Evolutionary conservation across 2,888 invertebrate genomes (phyloP).

Genomic region (Drosophila ezoana): DNA sequence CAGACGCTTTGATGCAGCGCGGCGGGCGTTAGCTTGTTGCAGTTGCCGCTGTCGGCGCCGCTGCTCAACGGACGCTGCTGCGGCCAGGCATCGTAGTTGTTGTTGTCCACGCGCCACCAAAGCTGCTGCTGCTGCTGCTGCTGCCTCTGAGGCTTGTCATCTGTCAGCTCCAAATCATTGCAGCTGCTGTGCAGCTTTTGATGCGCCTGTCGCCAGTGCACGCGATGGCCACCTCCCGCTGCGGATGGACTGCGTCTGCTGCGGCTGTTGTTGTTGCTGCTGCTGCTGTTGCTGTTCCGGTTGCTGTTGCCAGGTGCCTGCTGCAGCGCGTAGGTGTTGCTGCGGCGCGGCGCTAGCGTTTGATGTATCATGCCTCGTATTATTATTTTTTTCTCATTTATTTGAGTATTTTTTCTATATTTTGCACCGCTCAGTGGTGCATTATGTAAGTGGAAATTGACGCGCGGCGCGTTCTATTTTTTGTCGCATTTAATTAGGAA

Average conservation of each 20-base stretch:
- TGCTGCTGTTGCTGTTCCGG: slow-evolving; percentile 21
- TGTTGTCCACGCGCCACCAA: slow-evolving; percentile 33
- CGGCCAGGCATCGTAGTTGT: slow-evolving; percentile 33
- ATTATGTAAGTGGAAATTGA: slow-evolving; percentile 56
- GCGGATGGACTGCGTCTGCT: slow-evolving; percentile 23
- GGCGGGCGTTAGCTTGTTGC: slow-evolving; percentile 32
- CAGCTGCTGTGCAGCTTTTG: slow-evolving; percentile 77
- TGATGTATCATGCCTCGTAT: slow-evolving; percentile 66
- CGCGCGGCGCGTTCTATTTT: slow-evolving; percentile 44
- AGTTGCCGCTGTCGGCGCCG: slow-evolving; percentile 44
- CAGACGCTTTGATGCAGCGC: slow-evolving; percentile 68
- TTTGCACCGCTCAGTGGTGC: slow-evolving; percentile 49
- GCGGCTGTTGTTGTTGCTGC: slow-evolving; percentile 16
- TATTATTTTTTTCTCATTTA: slow-evolving; percentile 11
- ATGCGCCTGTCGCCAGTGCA: slow-evolving; percentile 53
- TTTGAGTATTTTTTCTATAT: background rate
- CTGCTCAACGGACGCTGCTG: slow-evolving; percentile 61
- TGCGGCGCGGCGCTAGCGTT: slow-evolving; percentile 69
- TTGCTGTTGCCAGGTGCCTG: slow-evolving; percentile 42
- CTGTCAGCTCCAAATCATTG: slow-evolving; percentile 68
- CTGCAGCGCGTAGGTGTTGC: slow-evolving; percentile 59
- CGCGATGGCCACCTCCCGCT: slow-evolving; percentile 13
- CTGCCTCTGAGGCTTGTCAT: slow-evolving; percentile 40
- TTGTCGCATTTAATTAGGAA: slow-evolving; percentile 56
- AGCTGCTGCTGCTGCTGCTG: slow-evolving; percentile 23